Conservation (phyloP, 2,113 vertebrate genomes). For the Acanthisitta chloris region DNA sequence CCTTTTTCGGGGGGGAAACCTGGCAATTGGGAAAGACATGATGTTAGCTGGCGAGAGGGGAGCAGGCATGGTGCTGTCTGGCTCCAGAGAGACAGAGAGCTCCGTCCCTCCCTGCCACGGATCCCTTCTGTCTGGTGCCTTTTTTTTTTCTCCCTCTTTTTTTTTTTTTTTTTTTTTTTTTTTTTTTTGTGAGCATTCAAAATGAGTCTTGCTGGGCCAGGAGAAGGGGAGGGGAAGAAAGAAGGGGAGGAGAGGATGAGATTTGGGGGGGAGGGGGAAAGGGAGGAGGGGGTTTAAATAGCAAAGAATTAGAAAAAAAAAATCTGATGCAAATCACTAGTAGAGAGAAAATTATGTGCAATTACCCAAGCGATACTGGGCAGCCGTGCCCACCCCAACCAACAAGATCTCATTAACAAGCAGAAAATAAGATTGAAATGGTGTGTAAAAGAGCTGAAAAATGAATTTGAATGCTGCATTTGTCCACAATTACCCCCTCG, state of each 20-base stretch:
- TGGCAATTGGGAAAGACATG: neutral
- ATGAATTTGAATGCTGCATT: constrained; percentile 99
- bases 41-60: neutral
- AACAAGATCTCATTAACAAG: constrained; percentile 99
- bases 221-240: constrained; percentile 42
- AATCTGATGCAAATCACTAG: constrained; percentile 94
- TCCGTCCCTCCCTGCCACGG: neutral
- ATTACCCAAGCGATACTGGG: constrained; percentile 97
- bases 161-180: constrained; percentile 25
- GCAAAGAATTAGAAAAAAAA: constrained; percentile 78
- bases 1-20: neutral
- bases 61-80: neutral
- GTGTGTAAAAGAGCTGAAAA: constrained; percentile 99
- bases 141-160: neutral
- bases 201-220: constrained; percentile 79
- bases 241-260: constrained; percentile 55
- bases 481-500: constrained; percentile 99
- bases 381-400: constrained; percentile 95
- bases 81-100: neutral
- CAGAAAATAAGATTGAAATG: constrained; percentile 99
- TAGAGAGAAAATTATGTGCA: constrained; percentile 98
- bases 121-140: neutral
- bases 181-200: constrained; percentile 76
- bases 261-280: constrained; percentile 32
- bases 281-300: constrained; percentile 78